Base-by-base conservation (phyloP, 1,140 invertebrate genomes). In the Coelopa frigida region DNA sequence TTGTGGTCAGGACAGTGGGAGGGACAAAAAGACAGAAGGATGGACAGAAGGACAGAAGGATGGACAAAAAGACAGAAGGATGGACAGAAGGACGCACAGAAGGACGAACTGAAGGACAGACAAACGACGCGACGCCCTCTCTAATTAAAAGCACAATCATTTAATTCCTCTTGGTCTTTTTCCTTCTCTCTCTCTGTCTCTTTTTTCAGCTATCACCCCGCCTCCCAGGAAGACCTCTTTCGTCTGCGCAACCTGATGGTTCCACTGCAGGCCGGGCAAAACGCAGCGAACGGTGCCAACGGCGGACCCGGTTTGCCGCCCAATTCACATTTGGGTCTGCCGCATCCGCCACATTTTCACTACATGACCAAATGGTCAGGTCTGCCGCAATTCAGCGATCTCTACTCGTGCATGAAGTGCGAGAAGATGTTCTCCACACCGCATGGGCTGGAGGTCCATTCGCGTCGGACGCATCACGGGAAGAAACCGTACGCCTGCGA, bases 391-490 rank as follows among this genome's bases (percentile, higher is more conserved):
- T 77, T 87, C 15, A 85, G 87, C 38, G 89, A 93, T 64, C 86
- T 92, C 42, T 96, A 90, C 73, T 92, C 91, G 44, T 98, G 94
- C 76, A 85, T 91, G 57, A 96, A 95, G 70, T 98, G 94, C 73
- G 89, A 93, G 72, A 98, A 98, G 73, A 94, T 94, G 83, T 97
- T 98, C 72, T 91, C 87, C 50, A 97, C 93, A 3, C 87, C 93
- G 2, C 93, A 97, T 68, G 94, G 94, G 1, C 78, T 90, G 38
- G 94, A 98, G 73, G 91, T 97, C 18, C 94, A 97, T 68, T 89
- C 91, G 5, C 76, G 88, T 71, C 79, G 93, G 50, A 93, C 92
- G 3, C 94, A 97, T 73, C 96, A 92, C 59, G 93, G 93, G 4
- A 93, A 93, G 71, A 75, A 93, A 55, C 92, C 93, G 1, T 97